These are phyloP conservation scores for Muricea muricata DNA, from an alignment of 92 coral and sea anemone species.

Conservation along the genomic window DNA sequence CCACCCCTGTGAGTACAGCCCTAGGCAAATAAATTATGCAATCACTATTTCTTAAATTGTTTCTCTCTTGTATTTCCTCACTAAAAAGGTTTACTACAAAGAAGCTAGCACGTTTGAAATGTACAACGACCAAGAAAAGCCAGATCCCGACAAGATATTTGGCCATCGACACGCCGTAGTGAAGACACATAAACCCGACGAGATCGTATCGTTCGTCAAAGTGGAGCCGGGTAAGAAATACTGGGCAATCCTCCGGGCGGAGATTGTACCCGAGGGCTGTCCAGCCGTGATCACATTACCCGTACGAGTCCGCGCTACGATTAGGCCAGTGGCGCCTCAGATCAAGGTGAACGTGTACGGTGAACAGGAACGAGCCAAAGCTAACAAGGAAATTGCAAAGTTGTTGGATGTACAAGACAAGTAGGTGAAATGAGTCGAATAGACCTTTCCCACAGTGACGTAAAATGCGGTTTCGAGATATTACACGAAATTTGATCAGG, in stretches of 20 bases:
- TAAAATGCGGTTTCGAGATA: too few species aligned
- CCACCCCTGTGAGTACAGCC: too few species aligned
- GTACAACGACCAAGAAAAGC: constrained; percentile 44
- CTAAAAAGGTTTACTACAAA: constrained; percentile 70
- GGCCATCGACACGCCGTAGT: constrained; percentile 61
- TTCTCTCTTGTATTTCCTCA: too few species aligned
- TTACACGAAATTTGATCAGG: too few species aligned
- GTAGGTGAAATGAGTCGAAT: neutral
- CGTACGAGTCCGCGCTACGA: constrained; percentile 81
- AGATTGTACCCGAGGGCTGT: constrained; percentile 77
- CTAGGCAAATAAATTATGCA: too few species aligned
- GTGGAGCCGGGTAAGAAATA: constrained; percentile 64
- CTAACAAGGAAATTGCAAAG: constrained; percentile 6
- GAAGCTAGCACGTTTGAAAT: constrained; percentile 37
- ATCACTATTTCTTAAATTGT: too few species aligned
- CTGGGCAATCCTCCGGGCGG: constrained; percentile 82
- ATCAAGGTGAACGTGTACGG: constrained; percentile 73
- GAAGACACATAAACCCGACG: constrained; percentile 57
- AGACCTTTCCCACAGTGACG: too few species aligned
- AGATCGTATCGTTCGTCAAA: constrained; percentile 58
- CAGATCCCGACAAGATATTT: constrained; percentile 54
- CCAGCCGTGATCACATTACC: constrained; percentile 70
- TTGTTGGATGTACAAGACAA: constrained; percentile 29
- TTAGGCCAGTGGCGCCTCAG: constrained; percentile 83
- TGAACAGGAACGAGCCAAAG: constrained; percentile 67